Conservation (phyloP, 2,888 invertebrate genomes). For the Ashinkailepas kermadecensis region DNA sequence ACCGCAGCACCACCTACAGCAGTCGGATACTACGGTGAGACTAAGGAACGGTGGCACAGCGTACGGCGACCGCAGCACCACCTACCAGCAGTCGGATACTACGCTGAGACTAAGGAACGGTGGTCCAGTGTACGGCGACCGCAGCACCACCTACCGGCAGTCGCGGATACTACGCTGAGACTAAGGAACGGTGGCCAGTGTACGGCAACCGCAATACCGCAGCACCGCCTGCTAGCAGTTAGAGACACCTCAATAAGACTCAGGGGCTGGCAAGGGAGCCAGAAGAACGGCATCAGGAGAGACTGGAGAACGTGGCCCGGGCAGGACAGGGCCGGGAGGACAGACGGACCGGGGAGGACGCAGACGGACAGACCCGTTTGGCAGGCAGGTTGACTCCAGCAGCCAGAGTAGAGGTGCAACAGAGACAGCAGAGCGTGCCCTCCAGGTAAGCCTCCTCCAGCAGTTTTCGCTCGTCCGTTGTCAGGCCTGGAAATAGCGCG, state of each 20-base stretch:
- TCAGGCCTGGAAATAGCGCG: conserved; percentile 53
- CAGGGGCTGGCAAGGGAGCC: too few relatives aligned
- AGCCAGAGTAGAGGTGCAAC: conserved; percentile 94
- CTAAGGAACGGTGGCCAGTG: too few relatives aligned
- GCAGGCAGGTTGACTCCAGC: conserved; percentile 96
- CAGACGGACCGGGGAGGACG: too few relatives aligned
- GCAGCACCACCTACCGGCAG: too few relatives aligned
- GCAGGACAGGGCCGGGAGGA: too few relatives aligned
- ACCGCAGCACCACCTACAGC: conserved; percentile 61
- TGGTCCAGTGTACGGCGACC: conserved; percentile 50
- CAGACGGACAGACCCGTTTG: conserved; percentile 52
- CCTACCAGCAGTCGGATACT: conserved; percentile 36
- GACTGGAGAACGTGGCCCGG: too few relatives aligned
- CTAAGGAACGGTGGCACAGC: not conserved
- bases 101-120: conserved; percentile 54
- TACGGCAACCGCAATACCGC: too few relatives aligned
- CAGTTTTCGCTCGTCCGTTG: conserved; percentile 72
- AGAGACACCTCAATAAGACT: too few relatives aligned
- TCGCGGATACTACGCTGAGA: too few relatives aligned
- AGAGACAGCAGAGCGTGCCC: conserved; percentile 78
- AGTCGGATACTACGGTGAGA: too few relatives aligned
- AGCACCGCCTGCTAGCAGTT: too few relatives aligned
- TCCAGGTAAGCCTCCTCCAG: conserved; percentile 75
- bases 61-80: conserved; percentile 76
- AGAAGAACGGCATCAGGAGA: too few relatives aligned